Base-by-base conservation (phyloP, 2,113 vertebrate species). In the Furnarius figulus region DNA sequence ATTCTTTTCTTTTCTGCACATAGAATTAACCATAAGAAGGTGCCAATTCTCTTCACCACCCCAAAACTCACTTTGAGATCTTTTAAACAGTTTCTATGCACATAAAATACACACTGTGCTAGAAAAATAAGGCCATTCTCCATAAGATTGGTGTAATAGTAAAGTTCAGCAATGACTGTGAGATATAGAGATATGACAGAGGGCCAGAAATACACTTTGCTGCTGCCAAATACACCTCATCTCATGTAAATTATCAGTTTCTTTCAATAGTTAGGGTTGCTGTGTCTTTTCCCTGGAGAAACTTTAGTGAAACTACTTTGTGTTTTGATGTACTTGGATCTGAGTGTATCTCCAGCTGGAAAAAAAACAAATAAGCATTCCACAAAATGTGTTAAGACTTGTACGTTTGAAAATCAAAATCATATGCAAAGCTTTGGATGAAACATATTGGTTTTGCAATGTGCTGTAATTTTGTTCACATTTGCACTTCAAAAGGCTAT, bases 401-500 rank as follows among this genome's bases (percentile, higher is more conserved):
- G 94, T 71, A 58, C 39, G 61, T 94, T 84, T 95, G 63, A 37
- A 86, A 95, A 91, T 92, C 93, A 92, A 94, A 92, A 94, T 95
- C 91, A 47, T 46, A 95, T 75, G 85, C 73, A 92, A 90, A 92
- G n/a, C 73, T 83, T 68, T 85, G 76, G 73, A 67, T 90, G 96
- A 89, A 96, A 86, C 65, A n/a, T 56, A 62, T 8, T 55, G n/a
- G 27, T 52, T 92, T 91, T 93, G 71, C 76, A 90, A 85, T 59
- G 17, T n/a, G 42, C 52, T 62, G 65, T 67, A 93, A 93, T 95
- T 93, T 91, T 67, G 21, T 55, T 85, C 87, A 74, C 66, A 93
- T 97, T 96, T 96, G 73, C 85, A 93, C 70, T 96, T 97, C 93
- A 96, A 83, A 97, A 90, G 59, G 28, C 46, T 73, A 16, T 28